A percentile compares a stretch with the other conserved stretches of the same genome.
phyloP scores from a whole-genome alignment of 2,113 vertebrate genomes.

The Chaenogobius annularis region DNA sequence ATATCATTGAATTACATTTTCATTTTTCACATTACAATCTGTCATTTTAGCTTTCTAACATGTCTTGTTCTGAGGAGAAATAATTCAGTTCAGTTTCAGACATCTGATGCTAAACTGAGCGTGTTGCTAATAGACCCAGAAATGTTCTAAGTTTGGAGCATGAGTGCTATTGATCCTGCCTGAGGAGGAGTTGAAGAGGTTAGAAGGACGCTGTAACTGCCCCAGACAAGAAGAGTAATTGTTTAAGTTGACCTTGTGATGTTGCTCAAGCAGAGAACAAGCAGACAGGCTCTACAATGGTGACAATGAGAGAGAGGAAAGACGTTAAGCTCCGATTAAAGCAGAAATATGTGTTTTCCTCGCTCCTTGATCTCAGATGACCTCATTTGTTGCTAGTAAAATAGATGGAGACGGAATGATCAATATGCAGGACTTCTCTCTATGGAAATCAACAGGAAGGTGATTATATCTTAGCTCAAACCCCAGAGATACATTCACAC shows the following conservation, averaged over 20 bases:
- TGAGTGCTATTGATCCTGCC: conserved; percentile 50
- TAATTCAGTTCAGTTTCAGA: background rate
- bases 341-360: conserved; percentile 5
- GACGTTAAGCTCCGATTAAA: background rate
- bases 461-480: background rate
- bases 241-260: conserved; percentile 39
- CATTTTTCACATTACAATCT: background rate
- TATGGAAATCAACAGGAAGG: background rate
- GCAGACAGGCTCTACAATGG: conserved; percentile 1
- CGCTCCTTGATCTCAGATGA: background rate
- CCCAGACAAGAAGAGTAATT: conserved; percentile 37
- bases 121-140: conserved; percentile 17
- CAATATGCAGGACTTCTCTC: background rate
- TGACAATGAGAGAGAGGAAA: conserved; percentile 5
- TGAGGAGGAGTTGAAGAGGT: conserved; percentile 23
- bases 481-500: background rate
- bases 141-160: conserved; percentile 31
- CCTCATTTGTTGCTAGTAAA: background rate
- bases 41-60: background rate
- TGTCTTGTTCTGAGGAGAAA: background rate
- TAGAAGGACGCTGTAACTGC: conserved; percentile 34
- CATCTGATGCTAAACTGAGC: background rate
- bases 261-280: conserved; percentile 2
- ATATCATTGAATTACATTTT: background rate
- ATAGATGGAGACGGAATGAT: background rate